These are phyloP conservation scores for Nannoperca australis DNA, from an alignment of 2,797 vertebrate species.

Conservation along the genomic window DNA sequence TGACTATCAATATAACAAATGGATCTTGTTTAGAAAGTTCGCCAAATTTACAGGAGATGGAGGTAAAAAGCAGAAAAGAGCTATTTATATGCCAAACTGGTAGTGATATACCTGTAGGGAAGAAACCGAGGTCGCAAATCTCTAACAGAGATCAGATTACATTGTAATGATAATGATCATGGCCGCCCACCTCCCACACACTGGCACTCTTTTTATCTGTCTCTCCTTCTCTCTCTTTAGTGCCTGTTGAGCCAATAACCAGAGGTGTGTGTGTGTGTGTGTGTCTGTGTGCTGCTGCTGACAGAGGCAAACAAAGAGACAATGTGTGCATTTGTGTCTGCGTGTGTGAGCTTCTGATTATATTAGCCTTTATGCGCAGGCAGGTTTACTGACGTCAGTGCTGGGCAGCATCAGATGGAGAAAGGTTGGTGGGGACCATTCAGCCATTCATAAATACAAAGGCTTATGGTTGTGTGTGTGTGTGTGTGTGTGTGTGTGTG, in stretches of 20 bases:
- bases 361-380: constrained; percentile 72
- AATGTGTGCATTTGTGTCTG: constrained; percentile 22
- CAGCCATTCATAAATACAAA: constrained; percentile 64
- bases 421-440: constrained; percentile 15
- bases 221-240: constrained; percentile 9
- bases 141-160: constrained; percentile 46
- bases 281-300: constrained; percentile 12
- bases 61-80: neutral
- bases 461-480: neutral
- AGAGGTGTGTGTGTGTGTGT: constrained; percentile 13
- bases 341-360: constrained; percentile 63
- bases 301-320: constrained; percentile 48
- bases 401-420: constrained; percentile 55
- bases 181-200: constrained; percentile 19
- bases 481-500: constrained; percentile 22
- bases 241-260: constrained; percentile 37
- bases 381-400: constrained; percentile 75
- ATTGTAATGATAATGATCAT: constrained; percentile 42
- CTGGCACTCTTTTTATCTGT: neutral
- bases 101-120: neutral
- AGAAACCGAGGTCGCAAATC: constrained; percentile 14
- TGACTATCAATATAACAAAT: neutral
- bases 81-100: neutral
- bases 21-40: neutral
- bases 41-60: neutral